Percentiles rank a stretch among this genome's conserved stretches.
These are phyloP conservation scores for Drosophila borealis DNA, from an alignment of 2,888 invertebrate species.

Conservation along the genomic window DNA sequence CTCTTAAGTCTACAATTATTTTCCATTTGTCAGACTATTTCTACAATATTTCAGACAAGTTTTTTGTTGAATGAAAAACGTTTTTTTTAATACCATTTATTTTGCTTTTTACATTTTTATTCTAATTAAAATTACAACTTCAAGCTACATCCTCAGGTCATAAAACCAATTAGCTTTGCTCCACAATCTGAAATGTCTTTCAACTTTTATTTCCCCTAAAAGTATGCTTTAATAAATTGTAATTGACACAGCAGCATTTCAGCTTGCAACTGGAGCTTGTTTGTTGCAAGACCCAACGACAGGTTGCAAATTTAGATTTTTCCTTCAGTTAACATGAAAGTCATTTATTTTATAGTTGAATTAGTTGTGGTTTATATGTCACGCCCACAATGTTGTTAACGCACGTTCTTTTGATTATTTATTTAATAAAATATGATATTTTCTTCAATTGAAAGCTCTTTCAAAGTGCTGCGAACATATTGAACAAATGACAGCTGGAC, in stretches of 20 bases:
- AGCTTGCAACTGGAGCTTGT: not conserved
- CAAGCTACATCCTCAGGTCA: conserved; percentile 11
- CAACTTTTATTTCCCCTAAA: not conserved
- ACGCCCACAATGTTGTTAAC: not conserved
- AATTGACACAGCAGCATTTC: not conserved
- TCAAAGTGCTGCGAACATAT: conserved; percentile 25
- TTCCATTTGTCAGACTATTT: too few species aligned
- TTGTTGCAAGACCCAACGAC: conserved; percentile 4
- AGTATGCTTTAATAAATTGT: conserved; percentile 1
- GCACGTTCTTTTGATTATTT: conserved; percentile 4
- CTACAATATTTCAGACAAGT: too few species aligned
- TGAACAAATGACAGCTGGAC: conserved; percentile 28
- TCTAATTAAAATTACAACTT: conserved; percentile 8
- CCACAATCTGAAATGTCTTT: not conserved
- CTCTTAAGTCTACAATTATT: not conserved
- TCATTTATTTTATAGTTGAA: not conserved
- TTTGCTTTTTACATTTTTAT: not conserved
- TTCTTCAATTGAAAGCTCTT: not conserved
- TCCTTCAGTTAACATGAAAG: too few species aligned
- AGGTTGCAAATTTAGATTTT: not conserved
- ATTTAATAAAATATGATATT: conserved; percentile 13
- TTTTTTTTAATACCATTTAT: not conserved
- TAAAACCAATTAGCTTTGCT: conserved; percentile 33
- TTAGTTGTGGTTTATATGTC: not conserved
- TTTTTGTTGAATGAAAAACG: not conserved